Percentiles rank a stretch among this genome's conserved stretches.
phyloP scores from a whole-genome alignment of 2,888 invertebrate genomes.

The Allolobophora icterica region DNA sequence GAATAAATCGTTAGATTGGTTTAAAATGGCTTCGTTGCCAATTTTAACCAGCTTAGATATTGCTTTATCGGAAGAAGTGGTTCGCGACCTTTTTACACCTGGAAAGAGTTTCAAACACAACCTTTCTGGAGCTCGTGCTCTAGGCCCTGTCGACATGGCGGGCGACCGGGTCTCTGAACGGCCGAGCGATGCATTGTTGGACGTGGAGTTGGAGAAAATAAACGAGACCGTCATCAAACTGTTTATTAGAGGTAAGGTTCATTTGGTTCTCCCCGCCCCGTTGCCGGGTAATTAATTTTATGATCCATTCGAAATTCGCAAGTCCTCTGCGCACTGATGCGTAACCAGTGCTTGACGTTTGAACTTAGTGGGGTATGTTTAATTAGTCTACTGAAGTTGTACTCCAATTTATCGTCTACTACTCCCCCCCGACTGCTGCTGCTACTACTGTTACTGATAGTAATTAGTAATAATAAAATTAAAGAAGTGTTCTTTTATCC shows the following conservation, averaged over 20 bases:
- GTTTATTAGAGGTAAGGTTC: constrained; percentile 31
- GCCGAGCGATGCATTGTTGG: background rate
- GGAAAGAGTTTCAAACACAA: constrained; percentile 23
- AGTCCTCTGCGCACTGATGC: background rate
- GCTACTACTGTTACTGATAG: no score
- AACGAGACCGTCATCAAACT: constrained; percentile 35
- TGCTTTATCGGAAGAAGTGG: constrained; percentile 29
- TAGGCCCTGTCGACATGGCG: background rate
- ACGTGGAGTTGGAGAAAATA: constrained; percentile 32
- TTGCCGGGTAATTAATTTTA: background rate
- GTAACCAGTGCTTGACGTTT: background rate
- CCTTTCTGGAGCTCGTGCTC: background rate
- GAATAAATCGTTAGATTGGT: background rate
- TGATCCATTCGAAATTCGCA: background rate
- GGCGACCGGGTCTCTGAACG: background rate
- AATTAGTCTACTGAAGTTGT: background rate
- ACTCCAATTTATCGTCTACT: no score
- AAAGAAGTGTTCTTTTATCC: no score
- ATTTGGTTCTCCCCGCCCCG: background rate
- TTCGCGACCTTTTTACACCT: background rate
- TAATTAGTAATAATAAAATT: no score
- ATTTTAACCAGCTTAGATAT: constrained; percentile 23
- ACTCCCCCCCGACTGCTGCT: no score
- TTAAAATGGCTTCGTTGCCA: background rate
- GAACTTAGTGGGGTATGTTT: background rate